These are phyloP conservation scores for Salvelinus sp. DNA, from an alignment of 2,113 vertebrate genomes.

Conservation along the genomic window DNA sequence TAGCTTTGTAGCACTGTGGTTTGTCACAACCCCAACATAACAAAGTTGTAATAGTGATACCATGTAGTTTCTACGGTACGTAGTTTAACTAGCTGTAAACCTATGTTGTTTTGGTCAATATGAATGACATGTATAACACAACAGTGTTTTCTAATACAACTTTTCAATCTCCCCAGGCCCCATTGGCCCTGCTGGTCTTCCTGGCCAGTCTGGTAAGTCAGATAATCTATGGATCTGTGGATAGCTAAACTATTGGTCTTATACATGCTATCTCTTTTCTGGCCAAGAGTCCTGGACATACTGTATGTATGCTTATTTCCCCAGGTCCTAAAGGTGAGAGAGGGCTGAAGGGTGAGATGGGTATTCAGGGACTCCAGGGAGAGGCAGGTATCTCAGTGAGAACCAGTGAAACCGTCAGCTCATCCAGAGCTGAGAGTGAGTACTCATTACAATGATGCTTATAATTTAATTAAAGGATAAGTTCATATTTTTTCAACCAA, in stretches of 20 bases:
- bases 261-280: neutral
- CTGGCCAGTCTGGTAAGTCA: constrained; percentile 84
- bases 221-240: neutral
- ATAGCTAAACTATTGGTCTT: neutral
- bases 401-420: constrained; percentile 58
- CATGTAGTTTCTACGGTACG: neutral
- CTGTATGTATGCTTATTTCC: constrained; percentile 18
- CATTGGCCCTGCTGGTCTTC: constrained; percentile 87
- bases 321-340: constrained; percentile 74
- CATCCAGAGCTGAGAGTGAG: constrained; percentile 56
- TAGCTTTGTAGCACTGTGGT: neutral
- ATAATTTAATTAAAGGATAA: neutral
- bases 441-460: neutral
- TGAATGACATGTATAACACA: too few species aligned
- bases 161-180: constrained; percentile 75
- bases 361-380: constrained; percentile 70
- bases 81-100: too few species aligned
- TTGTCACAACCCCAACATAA: neutral
- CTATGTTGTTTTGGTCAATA: too few species aligned
- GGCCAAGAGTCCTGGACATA: neutral
- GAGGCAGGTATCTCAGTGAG: constrained; percentile 60
- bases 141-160: neutral
- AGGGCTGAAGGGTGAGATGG: constrained; percentile 76
- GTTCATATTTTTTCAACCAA: too few species aligned
- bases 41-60: too few species aligned